phyloP scores from a whole-genome alignment of 1,140 invertebrate genomes.

The roundworm (Caenorhabditis elegans) region WBcel235 BX284604.4:5180501-5181000 shows the following conservation, averaged over 20 bases:
- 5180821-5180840: conserved; percentile 61
- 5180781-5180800: conserved; percentile 55
- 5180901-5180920: conserved; percentile 36
- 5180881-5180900: conserved; percentile 48
- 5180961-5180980: conserved; percentile 60
- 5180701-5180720: conserved; percentile 54
- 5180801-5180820: conserved; percentile 58
- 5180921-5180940: conserved; percentile 43
- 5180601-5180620: conserved; percentile 60
- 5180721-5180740: conserved; percentile 54
- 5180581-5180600: conserved; percentile 56
- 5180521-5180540: conserved; percentile 65
- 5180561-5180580: conserved; percentile 53
- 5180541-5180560: conserved; percentile 61
- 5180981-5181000: conserved; percentile 63
- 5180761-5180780: conserved; percentile 42
- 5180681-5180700: conserved; percentile 51
- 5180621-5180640: conserved; percentile 46
- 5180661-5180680: conserved; percentile 45
- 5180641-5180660: conserved; percentile 48
- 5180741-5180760: conserved; percentile 52
- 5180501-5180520: conserved; percentile 67
- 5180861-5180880: conserved; percentile 48
- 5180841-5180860: conserved; percentile 63
- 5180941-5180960: conserved; percentile 52